Conservation (phyloP, 2,797 vertebrate genomes). For the Odontamblyopus rebecca region DNA sequence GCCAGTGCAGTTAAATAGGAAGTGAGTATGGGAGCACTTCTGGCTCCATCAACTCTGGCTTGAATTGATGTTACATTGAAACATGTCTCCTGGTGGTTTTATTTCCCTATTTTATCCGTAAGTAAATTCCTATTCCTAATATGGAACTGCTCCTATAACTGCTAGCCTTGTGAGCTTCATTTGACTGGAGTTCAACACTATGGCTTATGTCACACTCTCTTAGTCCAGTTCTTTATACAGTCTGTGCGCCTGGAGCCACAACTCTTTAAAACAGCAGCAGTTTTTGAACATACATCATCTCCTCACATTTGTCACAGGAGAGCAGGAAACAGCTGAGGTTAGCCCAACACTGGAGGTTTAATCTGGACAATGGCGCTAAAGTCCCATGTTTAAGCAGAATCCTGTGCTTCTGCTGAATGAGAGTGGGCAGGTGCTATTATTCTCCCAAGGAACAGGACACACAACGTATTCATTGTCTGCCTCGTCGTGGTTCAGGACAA, state of each 20-base stretch:
- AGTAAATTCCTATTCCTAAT: no score
- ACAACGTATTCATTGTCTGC: conserved; percentile 66
- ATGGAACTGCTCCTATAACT: no score
- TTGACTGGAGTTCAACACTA: no score
- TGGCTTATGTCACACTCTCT: no score
- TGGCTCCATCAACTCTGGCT: no score
- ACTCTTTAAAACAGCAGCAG: conserved; percentile 83
- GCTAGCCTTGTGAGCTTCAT: no score
- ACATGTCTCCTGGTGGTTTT: no score
- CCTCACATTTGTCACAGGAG: conserved; percentile 84
- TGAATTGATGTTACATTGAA: no score
- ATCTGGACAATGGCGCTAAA: conserved; percentile 73
- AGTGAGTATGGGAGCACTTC: no score
- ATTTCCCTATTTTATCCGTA: no score
- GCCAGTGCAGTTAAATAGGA: no score
- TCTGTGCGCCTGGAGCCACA: conserved; percentile 71
- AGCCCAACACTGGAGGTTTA: conserved; percentile 80
- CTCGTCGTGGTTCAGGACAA: conserved; percentile 51
- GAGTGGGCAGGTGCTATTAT: conserved; percentile 70
- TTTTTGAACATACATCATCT: conserved; percentile 85
- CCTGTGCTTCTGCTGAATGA: conserved; percentile 73
- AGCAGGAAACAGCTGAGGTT: conserved; percentile 59
- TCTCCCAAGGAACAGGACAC: conserved; percentile 58
- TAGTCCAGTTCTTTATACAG: no score
- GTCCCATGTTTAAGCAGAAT: conserved; percentile 77